Evolutionary conservation across 2,797 vertebrate genomes (phyloP).

Genomic region (Bucorvus abyssinicus): DNA sequence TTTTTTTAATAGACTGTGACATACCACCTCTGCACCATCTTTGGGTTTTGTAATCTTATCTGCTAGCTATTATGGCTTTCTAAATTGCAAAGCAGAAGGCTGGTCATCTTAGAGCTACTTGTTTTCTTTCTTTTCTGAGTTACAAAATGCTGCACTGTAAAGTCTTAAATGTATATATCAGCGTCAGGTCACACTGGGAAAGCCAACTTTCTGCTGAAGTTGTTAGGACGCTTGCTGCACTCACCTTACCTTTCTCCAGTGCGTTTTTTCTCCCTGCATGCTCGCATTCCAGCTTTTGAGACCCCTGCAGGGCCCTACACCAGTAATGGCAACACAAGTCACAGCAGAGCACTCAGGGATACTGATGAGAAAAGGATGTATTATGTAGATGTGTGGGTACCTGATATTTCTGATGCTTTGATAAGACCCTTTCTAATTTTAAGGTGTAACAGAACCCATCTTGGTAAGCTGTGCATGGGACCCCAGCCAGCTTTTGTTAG

Average conservation of each 20-base stretch:
- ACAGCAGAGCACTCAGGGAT: not conserved
- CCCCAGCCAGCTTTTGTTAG: not conserved
- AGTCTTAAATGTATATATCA: not conserved
- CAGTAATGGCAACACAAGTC: not conserved
- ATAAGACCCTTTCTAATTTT: not conserved
- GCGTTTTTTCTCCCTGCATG: not conserved
- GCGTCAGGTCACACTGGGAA: rapidly evolving
- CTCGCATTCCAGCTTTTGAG: not conserved
- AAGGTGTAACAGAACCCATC: not conserved
- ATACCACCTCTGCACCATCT: not conserved
- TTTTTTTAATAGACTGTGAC: not conserved
- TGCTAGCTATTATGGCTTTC: not conserved
- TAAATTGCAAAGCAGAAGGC: not conserved
- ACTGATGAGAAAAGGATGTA: not conserved
- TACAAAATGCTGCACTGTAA: not conserved
- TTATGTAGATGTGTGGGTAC: not conserved
- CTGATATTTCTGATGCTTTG: not conserved
- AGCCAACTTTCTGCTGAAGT: not conserved
- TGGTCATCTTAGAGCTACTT: not conserved
- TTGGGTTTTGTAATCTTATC: not conserved
- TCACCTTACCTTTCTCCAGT: not conserved
- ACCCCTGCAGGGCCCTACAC: not conserved
- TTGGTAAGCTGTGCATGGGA: not conserved
- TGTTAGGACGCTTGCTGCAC: not conserved
- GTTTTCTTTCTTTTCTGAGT: not conserved